A percentile compares a stretch with the other conserved stretches of the same genome.
Conservation (phyloP, 1,140 invertebrate species). For the Cryptotermes secundus region DNA sequence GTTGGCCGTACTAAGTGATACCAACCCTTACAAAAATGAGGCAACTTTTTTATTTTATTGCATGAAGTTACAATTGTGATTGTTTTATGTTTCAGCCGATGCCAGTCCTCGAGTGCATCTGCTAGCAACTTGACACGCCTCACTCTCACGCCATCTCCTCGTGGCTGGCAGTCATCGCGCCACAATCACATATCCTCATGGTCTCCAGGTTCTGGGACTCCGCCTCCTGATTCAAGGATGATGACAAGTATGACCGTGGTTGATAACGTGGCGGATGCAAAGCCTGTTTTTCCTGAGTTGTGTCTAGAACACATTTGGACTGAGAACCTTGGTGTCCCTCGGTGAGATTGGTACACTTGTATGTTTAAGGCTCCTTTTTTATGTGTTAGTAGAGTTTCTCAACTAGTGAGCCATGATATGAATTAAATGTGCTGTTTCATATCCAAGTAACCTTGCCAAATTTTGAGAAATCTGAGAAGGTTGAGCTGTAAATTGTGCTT, state of each 20-base stretch:
- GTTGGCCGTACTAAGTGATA: too few relatives aligned
- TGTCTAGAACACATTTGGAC: conserved; percentile 89
- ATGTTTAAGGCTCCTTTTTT: too few relatives aligned
- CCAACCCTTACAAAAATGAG: too few relatives aligned
- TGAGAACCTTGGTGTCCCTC: conserved; percentile 60
- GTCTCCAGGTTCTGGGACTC: conserved; percentile 12
- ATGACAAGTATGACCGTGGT: conserved; percentile 33
- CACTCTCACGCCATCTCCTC: neutral
- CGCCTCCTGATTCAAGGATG: conserved; percentile 34
- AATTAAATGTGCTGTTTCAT: too few relatives aligned
- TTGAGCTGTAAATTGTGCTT: too few relatives aligned
- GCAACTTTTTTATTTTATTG: too few relatives aligned
- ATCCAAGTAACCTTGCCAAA: too few relatives aligned
- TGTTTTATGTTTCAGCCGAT: neutral
- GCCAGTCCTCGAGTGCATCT: neutral
- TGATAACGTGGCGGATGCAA: conserved; percentile 48
- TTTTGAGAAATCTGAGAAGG: too few relatives aligned
- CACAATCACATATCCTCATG: neutral
- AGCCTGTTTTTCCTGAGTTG: conserved; percentile 77
- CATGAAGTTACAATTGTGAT: neutral
- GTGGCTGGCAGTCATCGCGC: neutral
- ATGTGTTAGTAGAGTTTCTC: too few relatives aligned
- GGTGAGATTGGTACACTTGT: conserved; percentile 43
- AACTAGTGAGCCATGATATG: too few relatives aligned
- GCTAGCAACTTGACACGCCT: neutral